phyloP scores from a whole-genome alignment of 2,888 invertebrate species.

The Diarsia brunnea region DNA sequence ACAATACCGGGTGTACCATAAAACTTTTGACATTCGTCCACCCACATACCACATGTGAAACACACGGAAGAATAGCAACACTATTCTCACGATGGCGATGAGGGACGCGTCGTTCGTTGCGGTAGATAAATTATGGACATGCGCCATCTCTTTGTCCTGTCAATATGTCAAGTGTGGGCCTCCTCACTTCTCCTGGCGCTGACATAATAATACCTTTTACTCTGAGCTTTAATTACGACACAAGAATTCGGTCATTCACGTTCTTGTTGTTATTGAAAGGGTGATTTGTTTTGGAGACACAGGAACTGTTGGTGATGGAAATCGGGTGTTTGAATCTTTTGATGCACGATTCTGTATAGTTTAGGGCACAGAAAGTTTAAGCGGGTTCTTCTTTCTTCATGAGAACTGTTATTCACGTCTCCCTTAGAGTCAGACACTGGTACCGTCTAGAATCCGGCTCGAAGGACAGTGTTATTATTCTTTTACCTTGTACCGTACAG shows the following conservation, averaged over 20 bases:
- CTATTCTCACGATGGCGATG: slow-evolving; percentile 72
- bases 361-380: background rate
- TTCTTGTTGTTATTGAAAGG: slow-evolving; percentile 44
- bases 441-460: slow-evolving; percentile 1
- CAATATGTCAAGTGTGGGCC: slow-evolving; percentile 86
- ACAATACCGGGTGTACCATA: slow-evolving; percentile 31
- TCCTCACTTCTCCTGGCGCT: slow-evolving; percentile 78
- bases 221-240: slow-evolving; percentile 62
- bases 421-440: background rate
- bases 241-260: slow-evolving; percentile 55
- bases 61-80: slow-evolving; percentile 74
- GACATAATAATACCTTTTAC: slow-evolving; percentile 81
- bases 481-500: background rate
- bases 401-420: background rate
- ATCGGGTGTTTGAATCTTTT: background rate
- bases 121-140: slow-evolving; percentile 84
- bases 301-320: background rate
- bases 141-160: slow-evolving; percentile 87
- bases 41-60: slow-evolving; percentile 55
- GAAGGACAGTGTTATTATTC: background rate
- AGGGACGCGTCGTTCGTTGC: slow-evolving; percentile 65
- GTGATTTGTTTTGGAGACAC: slow-evolving; percentile 46
- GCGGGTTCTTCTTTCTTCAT: background rate
- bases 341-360: background rate
- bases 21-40: slow-evolving; percentile 49